Evolutionary conservation across 2,113 vertebrate genomes (phyloP).

Genomic region (Cavia aperea): DNA sequence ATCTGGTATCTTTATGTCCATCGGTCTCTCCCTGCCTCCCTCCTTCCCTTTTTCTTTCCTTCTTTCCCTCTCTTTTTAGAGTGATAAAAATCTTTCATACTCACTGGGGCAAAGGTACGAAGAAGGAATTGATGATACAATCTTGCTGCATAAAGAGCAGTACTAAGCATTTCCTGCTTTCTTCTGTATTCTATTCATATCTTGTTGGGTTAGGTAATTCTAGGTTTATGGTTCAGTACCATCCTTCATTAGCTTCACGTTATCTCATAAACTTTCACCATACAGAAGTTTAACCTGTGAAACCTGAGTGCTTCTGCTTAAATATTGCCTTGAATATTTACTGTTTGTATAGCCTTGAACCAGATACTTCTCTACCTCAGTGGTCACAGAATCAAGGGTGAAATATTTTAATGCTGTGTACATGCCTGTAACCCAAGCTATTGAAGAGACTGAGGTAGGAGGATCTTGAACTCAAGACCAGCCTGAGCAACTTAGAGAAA

Average conservation of each 20-base stretch:
- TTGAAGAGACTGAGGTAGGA: background rate
- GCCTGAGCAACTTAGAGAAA: background rate
- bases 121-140: background rate
- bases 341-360: background rate
- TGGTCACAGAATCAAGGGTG: background rate
- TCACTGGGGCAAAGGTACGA: background rate
- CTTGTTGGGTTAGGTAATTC: background rate
- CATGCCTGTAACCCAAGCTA: background rate
- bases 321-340: conserved; percentile 9
- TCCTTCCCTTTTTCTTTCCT: background rate
- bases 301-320: background rate
- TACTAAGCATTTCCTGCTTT: background rate
- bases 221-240: background rate
- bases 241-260: background rate
- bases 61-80: background rate
- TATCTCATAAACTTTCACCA: background rate
- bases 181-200: background rate
- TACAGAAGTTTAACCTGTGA: background rate
- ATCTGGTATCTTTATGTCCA: background rate
- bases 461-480: background rate
- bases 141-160: background rate
- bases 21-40: background rate
- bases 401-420: background rate
- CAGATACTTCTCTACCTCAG: background rate
- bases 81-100: background rate